Percentiles rank a stretch among this genome's conserved stretches.
Conservation (phyloP, 2,888 invertebrate genomes). For the Ormia ochracea region DNA sequence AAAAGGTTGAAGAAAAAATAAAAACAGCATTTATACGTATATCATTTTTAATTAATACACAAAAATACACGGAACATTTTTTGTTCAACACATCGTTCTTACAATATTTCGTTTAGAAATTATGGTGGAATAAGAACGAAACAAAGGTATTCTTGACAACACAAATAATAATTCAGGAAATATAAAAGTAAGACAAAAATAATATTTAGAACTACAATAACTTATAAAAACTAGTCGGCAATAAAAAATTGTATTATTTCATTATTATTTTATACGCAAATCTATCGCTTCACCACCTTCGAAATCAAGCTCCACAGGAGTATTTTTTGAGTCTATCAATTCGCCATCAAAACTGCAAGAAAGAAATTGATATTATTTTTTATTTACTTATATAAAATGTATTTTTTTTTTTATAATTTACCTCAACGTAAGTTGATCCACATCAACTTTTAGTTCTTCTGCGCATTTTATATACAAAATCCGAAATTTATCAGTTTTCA, state of each 20-base stretch:
- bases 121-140: too few relatives aligned
- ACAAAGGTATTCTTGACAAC: too few relatives aligned
- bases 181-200: too few relatives aligned
- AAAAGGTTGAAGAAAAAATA: too few relatives aligned
- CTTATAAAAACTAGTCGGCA: too few relatives aligned
- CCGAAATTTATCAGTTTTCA: slow-evolving; percentile 69
- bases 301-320: slow-evolving; percentile 71
- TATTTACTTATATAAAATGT: background rate
- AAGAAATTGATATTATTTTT: background rate
- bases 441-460: slow-evolving; percentile 69
- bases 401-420: slow-evolving; percentile 13
- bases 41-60: too few relatives aligned
- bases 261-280: slow-evolving; percentile 64
- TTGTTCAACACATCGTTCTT: too few relatives aligned
- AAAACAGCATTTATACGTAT: too few relatives aligned
- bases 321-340: slow-evolving; percentile 67
- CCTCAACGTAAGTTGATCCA: slow-evolving; percentile 61
- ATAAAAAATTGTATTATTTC: background rate
- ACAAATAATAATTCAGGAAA: too few relatives aligned
- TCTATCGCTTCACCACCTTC: slow-evolving; percentile 74
- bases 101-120: too few relatives aligned
- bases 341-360: slow-evolving; percentile 73
- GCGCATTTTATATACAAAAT: slow-evolving; percentile 72
- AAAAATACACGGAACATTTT: too few relatives aligned
- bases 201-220: too few relatives aligned